These are phyloP conservation scores for Emmelina monodactyla DNA, from an alignment of 2,888 invertebrate genomes.

Conservation along the genomic window DNA sequence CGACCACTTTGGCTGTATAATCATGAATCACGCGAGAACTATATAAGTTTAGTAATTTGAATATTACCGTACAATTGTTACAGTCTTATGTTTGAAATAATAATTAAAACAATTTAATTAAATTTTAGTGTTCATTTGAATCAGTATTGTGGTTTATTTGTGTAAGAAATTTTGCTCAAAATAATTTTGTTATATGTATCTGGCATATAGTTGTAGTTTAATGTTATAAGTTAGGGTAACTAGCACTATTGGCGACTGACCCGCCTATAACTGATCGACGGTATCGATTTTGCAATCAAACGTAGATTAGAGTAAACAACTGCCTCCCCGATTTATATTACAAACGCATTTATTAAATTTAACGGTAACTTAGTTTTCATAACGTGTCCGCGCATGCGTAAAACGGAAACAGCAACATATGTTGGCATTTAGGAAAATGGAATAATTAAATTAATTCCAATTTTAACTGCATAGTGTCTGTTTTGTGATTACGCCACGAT, in stretches of 20 bases:
- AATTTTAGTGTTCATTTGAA: too few relatives aligned
- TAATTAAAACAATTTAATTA: too few relatives aligned
- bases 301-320: conserved; percentile 37
- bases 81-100: too few relatives aligned
- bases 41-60: neutral
- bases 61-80: neutral
- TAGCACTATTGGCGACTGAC: conserved; percentile 33
- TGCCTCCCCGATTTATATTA: conserved; percentile 19
- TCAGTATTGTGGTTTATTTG: too few relatives aligned
- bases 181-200: too few relatives aligned
- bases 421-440: conserved; percentile 1
- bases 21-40: neutral
- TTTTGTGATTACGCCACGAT: neutral
- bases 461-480: neutral
- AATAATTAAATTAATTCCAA: conserved; percentile 1
- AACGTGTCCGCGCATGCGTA: conserved; percentile 1
- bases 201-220: too few relatives aligned
- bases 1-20: neutral
- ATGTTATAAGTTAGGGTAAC: too few relatives aligned
- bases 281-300: conserved; percentile 59
- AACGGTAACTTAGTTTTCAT: conserved; percentile 10
- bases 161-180: too few relatives aligned
- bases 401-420: conserved; percentile 2
- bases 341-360: conserved; percentile 36
- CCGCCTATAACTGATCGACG: conserved; percentile 40